Percentiles rank a stretch among this genome's conserved stretches.
Conservation (phyloP, 2,888 invertebrate genomes). For the Eupithecia inturbata region DNA sequence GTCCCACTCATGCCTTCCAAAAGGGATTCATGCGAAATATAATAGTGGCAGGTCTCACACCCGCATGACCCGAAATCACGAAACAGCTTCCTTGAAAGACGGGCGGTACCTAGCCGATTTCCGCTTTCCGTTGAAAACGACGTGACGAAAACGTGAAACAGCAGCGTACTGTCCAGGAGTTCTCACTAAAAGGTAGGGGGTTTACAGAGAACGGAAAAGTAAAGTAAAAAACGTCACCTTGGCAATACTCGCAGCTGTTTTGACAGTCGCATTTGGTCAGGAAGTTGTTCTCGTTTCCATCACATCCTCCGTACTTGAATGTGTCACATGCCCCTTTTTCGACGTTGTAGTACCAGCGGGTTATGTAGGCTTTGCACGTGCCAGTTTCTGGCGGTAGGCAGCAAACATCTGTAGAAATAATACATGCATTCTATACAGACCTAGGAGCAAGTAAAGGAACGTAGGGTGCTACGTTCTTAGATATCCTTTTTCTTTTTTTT, state of each 20-base stretch:
- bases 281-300: constrained; percentile 1
- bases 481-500: too few species aligned
- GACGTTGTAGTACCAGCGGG: constrained; percentile 4
- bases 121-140: too few species aligned
- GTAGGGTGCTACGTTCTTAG: too few species aligned
- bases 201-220: neutral
- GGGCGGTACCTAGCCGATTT: too few species aligned
- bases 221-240: neutral
- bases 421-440: neutral
- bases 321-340: neutral
- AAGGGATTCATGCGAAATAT: too few species aligned
- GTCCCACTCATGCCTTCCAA: too few species aligned
- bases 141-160: neutral
- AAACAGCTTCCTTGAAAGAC: too few species aligned
- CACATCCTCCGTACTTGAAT: neutral
- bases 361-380: neutral
- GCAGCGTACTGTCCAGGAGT: neutral
- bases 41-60: too few species aligned
- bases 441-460: too few species aligned
- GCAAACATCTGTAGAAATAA: neutral
- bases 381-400: neutral
- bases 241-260: neutral
- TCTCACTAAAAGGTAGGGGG: neutral
- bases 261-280: constrained; percentile 1
- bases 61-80: too few species aligned